Evolutionary conservation across 2,888 invertebrate genomes (phyloP).

Genomic region (Drosophila borealis): DNA sequence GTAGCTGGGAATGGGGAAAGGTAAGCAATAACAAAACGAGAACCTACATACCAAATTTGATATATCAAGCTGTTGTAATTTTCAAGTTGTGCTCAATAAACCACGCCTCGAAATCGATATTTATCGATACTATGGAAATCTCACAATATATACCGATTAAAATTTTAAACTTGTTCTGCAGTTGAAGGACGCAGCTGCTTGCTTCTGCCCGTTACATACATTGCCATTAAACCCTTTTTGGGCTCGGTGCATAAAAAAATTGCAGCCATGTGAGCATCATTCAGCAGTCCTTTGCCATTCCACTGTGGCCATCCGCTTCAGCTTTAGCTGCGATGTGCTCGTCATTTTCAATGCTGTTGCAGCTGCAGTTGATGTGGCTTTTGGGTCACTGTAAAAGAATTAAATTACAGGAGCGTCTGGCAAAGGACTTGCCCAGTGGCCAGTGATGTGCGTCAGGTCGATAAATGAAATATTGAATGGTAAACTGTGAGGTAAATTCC

Average conservation of each 20-base stretch:
- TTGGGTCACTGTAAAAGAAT: slow-evolving; percentile 58
- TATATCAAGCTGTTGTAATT: too few relatives aligned
- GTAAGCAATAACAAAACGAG: too few relatives aligned
- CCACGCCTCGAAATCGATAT: too few relatives aligned
- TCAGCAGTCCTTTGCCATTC: slow-evolving; percentile 7
- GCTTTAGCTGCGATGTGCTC: slow-evolving; percentile 32
- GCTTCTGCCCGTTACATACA: too few relatives aligned
- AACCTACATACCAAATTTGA: too few relatives aligned
- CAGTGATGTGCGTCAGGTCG: slow-evolving; percentile 20
- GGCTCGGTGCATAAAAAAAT: slow-evolving; percentile 4
- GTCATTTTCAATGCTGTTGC: slow-evolving; percentile 39
- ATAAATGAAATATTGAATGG: slow-evolving; percentile 52
- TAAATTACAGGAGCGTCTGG: slow-evolving; percentile 55
- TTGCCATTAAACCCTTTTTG: too few relatives aligned
- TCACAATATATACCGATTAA: too few relatives aligned
- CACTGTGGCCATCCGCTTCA: slow-evolving; percentile 35
- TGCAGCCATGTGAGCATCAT: slow-evolving; percentile 29
- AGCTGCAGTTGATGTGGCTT: slow-evolving; percentile 45
- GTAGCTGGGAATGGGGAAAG: too few relatives aligned
- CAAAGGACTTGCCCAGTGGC: slow-evolving; percentile 20
- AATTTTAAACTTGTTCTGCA: too few relatives aligned
- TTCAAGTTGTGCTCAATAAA: too few relatives aligned
- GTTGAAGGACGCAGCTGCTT: too few relatives aligned
- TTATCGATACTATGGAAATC: too few relatives aligned
- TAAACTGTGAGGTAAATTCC: slow-evolving; percentile 17